Evolutionary conservation across 1,140 invertebrate species (phyloP).

Genomic region (Drepana arcuata): DNA sequence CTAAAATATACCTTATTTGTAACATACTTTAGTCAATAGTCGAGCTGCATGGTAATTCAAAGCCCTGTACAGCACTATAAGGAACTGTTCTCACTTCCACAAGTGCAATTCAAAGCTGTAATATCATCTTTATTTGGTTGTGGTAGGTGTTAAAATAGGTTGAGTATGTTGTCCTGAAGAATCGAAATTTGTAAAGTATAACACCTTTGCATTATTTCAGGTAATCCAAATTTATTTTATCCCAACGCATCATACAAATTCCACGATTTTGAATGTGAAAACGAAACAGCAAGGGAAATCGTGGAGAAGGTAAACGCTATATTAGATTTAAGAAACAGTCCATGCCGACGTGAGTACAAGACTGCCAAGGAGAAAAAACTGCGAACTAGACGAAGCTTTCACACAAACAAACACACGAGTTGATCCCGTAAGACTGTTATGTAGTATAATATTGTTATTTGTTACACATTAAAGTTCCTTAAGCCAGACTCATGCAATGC

Average conservation of each 20-base stretch:
- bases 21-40: no score
- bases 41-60: no score
- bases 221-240: slow-evolving; percentile 36
- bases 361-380: slow-evolving; percentile 61
- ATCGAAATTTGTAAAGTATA: no score
- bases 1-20: no score
- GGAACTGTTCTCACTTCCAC: no score
- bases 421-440: slow-evolving; percentile 24
- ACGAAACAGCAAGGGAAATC: slow-evolving; percentile 83
- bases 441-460: slow-evolving; percentile 20
- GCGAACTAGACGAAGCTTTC: slow-evolving; percentile 56
- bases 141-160: no score
- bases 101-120: no score
- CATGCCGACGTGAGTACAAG: slow-evolving; percentile 82
- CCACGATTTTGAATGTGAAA: slow-evolving; percentile 89
- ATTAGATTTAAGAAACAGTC: slow-evolving; percentile 84
- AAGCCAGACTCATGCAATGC: no score
- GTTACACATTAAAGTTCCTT: slow-evolving; percentile 34
- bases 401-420: slow-evolving; percentile 51
- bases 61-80: no score
- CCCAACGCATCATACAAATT: slow-evolving; percentile 80
- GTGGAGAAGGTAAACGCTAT: slow-evolving; percentile 91
- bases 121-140: no score
- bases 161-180: no score
- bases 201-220: no score